A percentile compares a stretch with the other conserved stretches of the same genome.
These are phyloP conservation scores for Alfaro cultratus DNA, from an alignment of 2,797 vertebrate species.

Conservation along the genomic window DNA sequence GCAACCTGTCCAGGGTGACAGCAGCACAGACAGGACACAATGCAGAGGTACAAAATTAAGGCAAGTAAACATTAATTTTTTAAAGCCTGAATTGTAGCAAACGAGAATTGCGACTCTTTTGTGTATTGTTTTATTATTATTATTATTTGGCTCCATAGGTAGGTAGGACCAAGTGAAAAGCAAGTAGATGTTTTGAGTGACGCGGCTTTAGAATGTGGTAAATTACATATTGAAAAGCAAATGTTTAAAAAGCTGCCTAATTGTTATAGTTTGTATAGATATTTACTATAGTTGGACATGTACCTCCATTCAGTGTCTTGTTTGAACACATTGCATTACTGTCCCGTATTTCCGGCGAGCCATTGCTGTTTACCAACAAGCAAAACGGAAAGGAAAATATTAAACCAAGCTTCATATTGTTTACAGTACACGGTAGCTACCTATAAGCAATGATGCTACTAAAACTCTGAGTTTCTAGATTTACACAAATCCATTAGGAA, in stretches of 20 bases:
- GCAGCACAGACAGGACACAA: no score
- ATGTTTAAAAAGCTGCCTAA: not conserved
- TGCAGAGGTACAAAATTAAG: no score
- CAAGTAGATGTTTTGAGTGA: not conserved
- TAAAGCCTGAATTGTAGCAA: no score
- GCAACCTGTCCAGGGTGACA: no score
- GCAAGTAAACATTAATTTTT: no score
- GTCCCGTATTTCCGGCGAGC: conserved; percentile 14
- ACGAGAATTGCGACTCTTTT: no score
- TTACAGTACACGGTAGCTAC: conserved; percentile 2
- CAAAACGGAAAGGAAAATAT: conserved; percentile 11
- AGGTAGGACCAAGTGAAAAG: not conserved
- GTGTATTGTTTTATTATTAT: no score
- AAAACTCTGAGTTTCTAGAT: not conserved
- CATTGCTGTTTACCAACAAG: conserved; percentile 44
- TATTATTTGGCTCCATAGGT: not conserved
- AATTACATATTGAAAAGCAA: not conserved
- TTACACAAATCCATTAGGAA: not conserved
- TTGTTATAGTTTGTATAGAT: conserved; percentile 13
- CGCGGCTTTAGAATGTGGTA: not conserved
- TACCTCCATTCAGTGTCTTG: conserved; percentile 34
- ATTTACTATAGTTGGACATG: conserved; percentile 13
- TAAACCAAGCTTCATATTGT: conserved; percentile 4
- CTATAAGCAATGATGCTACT: not conserved
- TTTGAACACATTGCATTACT: conserved; percentile 21